Base-by-base conservation (phyloP, 1,140 invertebrate species). In the Phortica variegata region DNA sequence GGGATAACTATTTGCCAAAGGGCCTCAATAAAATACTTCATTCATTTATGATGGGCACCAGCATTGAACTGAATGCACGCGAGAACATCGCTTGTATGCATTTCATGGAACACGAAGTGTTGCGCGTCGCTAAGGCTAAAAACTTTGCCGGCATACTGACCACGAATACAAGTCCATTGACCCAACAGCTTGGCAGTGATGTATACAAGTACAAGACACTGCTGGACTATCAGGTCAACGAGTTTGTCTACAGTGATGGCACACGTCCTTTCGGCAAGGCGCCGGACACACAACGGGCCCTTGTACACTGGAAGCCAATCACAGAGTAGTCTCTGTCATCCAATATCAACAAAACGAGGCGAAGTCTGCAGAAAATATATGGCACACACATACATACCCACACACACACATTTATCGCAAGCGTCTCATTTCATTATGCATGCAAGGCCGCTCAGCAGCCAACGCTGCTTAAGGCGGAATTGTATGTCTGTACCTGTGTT, bases 21-120 rank as follows among this genome's bases (percentile, higher is more conserved):
- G 85, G 83, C 9, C 80, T 82, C 69, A 87, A 88, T 10, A 79
- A 86, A 65, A 82, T 91, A 34, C 77, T 91, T 0, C 88, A 91
- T 61, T 86, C 84, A n/a, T 90, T 88, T 58, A 91, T 93, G 89
- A 90, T 91, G 88, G 86, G 84, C 3, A 91, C 89, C 1, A 80
- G 81, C 46, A 76, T 80, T 17, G 73, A 80, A 1, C 65, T 91
- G 19, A 82, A 75, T 46, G 57, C 86, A 0, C 82, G 82, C 41
- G 87, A 92, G 57, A 92, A 92, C 71, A 84, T 93, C 3, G 77
- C 83, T 13, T 79, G 89, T 8, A 89, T 91, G 73, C 82, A 83
- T 52, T 84, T 83, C 36, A 87, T 92, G 80, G 90, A 93, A 76
- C 79, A 86, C 31, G 84, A 88, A 54, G 84, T 85, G 20, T 73